Evolutionary conservation across 2,888 invertebrate genomes (phyloP).

Genomic region (Sinodicranocentrus sp.): DNA sequence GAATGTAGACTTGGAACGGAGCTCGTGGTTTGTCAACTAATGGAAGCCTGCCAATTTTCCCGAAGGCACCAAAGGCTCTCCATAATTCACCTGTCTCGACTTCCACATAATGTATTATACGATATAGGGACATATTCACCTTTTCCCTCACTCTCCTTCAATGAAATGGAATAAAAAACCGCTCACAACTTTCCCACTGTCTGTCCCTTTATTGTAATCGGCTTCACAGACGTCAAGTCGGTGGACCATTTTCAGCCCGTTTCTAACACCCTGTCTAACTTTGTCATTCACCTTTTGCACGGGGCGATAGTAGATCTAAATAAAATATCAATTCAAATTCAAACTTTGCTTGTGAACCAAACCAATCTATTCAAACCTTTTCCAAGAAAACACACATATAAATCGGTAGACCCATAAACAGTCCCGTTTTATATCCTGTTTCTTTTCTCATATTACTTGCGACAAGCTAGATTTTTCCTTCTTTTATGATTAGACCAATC

Average conservation of each 20-base stretch:
- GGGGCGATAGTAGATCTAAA: not conserved
- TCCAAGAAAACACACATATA: too few relatives aligned
- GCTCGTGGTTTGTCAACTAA: conserved; percentile 64
- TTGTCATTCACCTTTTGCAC: conserved; percentile 46
- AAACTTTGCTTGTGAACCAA: not conserved
- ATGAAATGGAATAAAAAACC: not conserved
- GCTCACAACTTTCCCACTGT: not conserved
- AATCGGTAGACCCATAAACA: too few relatives aligned
- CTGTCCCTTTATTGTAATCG: conserved; percentile 13
- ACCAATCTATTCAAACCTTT: conserved; percentile 10
- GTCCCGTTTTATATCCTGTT: too few relatives aligned
- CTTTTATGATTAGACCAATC: too few relatives aligned
- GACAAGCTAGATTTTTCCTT: too few relatives aligned
- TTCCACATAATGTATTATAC: conserved; percentile 35
- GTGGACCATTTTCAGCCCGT: conserved; percentile 45
- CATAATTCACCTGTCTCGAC: conserved; percentile 59
- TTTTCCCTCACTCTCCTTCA: not conserved
- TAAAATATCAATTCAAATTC: conserved; percentile 7
- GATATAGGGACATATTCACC: not conserved
- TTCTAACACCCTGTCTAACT: conserved; percentile 32
- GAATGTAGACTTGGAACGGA: conserved; percentile 50
- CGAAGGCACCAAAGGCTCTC: conserved; percentile 56
- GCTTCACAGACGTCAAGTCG: conserved; percentile 36
- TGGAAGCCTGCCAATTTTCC: conserved; percentile 64
- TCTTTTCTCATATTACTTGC: too few relatives aligned